Conservation (phyloP, 2,113 vertebrate genomes). For the Podocnemis expansa region DNA sequence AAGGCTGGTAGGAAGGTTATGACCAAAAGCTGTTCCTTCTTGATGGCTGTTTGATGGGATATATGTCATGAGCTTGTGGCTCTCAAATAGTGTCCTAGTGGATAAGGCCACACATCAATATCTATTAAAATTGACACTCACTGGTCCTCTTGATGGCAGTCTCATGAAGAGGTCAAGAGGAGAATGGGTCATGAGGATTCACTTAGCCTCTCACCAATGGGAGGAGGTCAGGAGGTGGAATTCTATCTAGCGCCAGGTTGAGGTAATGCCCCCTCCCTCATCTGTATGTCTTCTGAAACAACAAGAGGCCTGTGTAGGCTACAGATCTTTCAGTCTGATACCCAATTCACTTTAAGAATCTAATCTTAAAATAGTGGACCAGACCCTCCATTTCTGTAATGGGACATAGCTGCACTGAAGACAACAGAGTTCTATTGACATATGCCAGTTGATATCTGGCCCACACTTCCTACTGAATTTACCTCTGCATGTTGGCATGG, state of each 20-base stretch:
- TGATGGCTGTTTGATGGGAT: neutral
- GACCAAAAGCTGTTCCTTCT: neutral
- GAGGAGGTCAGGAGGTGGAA: neutral
- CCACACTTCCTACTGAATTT: neutral
- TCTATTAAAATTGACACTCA: neutral
- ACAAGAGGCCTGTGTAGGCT: neutral
- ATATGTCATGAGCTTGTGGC: neutral
- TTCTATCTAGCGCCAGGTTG: neutral
- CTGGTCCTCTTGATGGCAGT: neutral
- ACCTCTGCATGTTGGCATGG: slow-evolving; percentile 80
- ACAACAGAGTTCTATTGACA: neutral
- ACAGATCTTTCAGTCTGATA: neutral
- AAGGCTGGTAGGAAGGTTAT: neutral
- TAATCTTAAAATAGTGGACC: neutral
- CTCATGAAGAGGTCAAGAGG: neutral
- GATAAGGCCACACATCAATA: neutral
- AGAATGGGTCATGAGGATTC: neutral
- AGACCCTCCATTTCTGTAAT: neutral
- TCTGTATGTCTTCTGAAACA: neutral
- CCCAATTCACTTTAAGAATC: fast-evolving
- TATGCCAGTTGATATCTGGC: neutral
- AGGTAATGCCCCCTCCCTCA: neutral
- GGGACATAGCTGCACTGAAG: neutral
- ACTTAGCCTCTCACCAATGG: neutral
- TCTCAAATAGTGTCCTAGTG: neutral